Conservation (phyloP, 2,888 invertebrate species). For the Morpho achilles region DNA sequence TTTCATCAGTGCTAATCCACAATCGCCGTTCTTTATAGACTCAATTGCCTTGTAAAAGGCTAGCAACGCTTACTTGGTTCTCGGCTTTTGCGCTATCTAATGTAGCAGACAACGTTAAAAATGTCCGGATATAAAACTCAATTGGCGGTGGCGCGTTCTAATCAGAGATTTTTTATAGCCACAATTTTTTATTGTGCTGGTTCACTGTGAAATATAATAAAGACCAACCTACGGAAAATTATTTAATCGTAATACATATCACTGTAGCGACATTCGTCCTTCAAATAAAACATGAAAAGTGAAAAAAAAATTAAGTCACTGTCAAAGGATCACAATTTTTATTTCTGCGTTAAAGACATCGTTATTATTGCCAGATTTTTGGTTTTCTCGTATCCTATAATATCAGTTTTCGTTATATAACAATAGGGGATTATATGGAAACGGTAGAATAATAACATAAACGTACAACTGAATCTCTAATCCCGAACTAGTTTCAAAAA, state of each 20-base stretch:
- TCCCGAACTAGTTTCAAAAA: slow-evolving; percentile 49
- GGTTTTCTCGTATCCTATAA: slow-evolving; percentile 36
- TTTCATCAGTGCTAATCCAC: slow-evolving; percentile 61
- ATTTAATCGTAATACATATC: too few relatives aligned
- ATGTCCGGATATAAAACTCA: slow-evolving; percentile 32
- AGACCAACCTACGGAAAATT: slow-evolving; percentile 10
- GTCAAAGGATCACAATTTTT: too few relatives aligned
- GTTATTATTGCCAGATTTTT: too few relatives aligned
- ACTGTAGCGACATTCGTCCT: too few relatives aligned
- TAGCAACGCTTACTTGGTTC: slow-evolving; percentile 31
- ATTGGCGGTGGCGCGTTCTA: slow-evolving; percentile 26
- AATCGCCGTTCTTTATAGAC: slow-evolving; percentile 53
- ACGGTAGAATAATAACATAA: slow-evolving; percentile 53
- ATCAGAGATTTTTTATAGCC: slow-evolving; percentile 33
- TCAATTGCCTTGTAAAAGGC: slow-evolving; percentile 60
- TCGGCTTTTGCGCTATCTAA: slow-evolving; percentile 26
- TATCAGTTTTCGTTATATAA: slow-evolving; percentile 26
- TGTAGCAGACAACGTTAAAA: slow-evolving; percentile 35
- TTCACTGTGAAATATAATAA: slow-evolving; percentile 39
- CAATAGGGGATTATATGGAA: slow-evolving; percentile 51
- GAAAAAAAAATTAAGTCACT: too few relatives aligned
- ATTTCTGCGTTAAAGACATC: too few relatives aligned
- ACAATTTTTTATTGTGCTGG: slow-evolving; percentile 31
- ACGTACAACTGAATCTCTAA: slow-evolving; percentile 60
- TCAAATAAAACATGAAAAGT: too few relatives aligned